phyloP scores from a whole-genome alignment of 2,797 vertebrate species.

The Phalanger gymnotis region DNA sequence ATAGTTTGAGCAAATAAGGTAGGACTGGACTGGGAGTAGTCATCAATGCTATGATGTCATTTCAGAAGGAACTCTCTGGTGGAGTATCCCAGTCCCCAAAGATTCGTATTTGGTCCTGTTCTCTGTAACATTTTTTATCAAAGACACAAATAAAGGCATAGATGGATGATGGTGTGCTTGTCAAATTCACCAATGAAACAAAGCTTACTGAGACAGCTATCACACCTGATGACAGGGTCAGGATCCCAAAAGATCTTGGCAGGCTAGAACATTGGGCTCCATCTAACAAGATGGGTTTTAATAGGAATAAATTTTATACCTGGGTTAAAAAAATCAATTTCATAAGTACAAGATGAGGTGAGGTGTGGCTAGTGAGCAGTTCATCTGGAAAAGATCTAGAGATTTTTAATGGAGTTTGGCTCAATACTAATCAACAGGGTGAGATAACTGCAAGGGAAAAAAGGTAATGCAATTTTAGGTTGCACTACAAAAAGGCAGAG shows the following conservation, averaged over 20 bases:
- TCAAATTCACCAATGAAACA: not conserved
- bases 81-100: not conserved
- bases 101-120: not conserved
- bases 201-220: not conserved
- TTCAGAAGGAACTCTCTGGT: not conserved
- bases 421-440: not conserved
- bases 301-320: not conserved
- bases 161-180: not conserved
- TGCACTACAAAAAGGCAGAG: not conserved
- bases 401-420: not conserved
- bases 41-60: not conserved
- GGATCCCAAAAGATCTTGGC: not conserved
- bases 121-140: not conserved
- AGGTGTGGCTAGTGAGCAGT: not conserved
- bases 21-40: not conserved
- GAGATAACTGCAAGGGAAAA: not conserved
- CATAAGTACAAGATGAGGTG: not conserved
- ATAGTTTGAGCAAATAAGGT: not conserved
- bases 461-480: not conserved
- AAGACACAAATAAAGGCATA: not conserved
- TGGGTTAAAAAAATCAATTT: not conserved
- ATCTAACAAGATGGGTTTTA: not conserved
- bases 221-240: not conserved
- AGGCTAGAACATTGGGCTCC: not conserved
- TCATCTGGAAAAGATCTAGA: not conserved